phyloP scores from a whole-genome alignment of 92 coral and sea anemone species.

The Zoanthus sociatus region DNA sequence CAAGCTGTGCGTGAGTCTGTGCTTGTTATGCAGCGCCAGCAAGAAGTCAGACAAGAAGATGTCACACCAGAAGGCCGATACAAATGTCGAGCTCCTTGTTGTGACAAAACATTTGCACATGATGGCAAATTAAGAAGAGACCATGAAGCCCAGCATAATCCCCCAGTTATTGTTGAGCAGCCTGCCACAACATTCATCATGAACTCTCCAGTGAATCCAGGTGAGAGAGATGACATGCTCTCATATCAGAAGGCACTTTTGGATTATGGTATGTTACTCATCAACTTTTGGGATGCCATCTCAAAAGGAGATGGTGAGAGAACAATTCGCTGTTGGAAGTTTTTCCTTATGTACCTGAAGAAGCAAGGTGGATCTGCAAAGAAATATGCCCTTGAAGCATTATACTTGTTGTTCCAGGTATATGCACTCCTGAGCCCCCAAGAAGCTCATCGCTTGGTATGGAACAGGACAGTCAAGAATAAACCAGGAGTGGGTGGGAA shows the following conservation, averaged over 20 bases:
- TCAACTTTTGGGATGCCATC: constrained; percentile 66
- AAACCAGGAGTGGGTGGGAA: constrained; percentile 75
- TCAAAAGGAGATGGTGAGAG: constrained; percentile 73
- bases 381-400: constrained; percentile 60
- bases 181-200: constrained; percentile 30
- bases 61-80: constrained; percentile 68
- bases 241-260: constrained; percentile 67
- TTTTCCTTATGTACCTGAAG: constrained; percentile 63
- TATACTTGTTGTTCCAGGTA: constrained; percentile 53
- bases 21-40: constrained; percentile 43
- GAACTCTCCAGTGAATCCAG: constrained; percentile 18
- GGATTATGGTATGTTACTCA: constrained; percentile 71
- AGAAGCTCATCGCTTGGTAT: constrained; percentile 67
- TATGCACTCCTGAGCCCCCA: constrained; percentile 53
- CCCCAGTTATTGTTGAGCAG: constrained; percentile 46
- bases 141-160: constrained; percentile 55
- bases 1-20: constrained; percentile 51
- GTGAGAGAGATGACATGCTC: constrained; percentile 59
- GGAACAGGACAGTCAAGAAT: constrained; percentile 76
- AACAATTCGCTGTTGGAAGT: constrained; percentile 64
- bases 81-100: constrained; percentile 62
- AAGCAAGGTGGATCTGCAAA: constrained; percentile 31
- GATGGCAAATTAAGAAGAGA: constrained; percentile 58
- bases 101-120: constrained; percentile 58
- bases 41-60: constrained; percentile 36